A percentile compares a stretch with the other conserved stretches of the same genome.
phyloP scores from a whole-genome alignment of 2,888 invertebrate species.

The Mechanitis messenoides region DNA sequence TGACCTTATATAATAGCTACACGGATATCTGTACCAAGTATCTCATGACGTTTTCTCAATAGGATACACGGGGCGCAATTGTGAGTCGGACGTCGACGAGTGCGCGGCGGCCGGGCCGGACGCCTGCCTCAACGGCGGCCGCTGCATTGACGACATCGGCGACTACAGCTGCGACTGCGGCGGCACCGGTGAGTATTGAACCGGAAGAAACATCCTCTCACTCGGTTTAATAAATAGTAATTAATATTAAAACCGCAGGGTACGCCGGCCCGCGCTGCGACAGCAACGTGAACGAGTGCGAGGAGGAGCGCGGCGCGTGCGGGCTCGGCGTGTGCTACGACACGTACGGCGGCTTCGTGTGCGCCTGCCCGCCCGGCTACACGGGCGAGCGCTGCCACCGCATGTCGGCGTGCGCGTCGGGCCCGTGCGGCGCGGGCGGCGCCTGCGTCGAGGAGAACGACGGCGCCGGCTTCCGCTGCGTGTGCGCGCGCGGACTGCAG shows the following conservation, averaged over 20 bases:
- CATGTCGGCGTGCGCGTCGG: constrained; percentile 80
- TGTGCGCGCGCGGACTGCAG: constrained; percentile 79
- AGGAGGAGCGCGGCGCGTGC: constrained; percentile 73
- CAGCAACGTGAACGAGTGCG: constrained; percentile 87
- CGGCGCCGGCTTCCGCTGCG: constrained; percentile 77
- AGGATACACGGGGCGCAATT: constrained; percentile 82
- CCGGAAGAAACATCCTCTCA: too few relatives aligned
- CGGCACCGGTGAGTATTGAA: constrained; percentile 73
- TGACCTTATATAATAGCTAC: too few relatives aligned
- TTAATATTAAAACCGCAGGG: constrained; percentile 52
- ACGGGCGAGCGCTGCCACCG: constrained; percentile 86
- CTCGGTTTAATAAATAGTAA: too few relatives aligned
- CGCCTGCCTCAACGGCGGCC: constrained; percentile 84
- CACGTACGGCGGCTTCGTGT: constrained; percentile 86
- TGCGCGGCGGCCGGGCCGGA: constrained; percentile 76
- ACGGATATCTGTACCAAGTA: too few relatives aligned
- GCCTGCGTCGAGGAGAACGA: constrained; percentile 79
- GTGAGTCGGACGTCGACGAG: constrained; percentile 86
- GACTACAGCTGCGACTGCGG: constrained; percentile 87
- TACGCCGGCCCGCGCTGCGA: constrained; percentile 85
- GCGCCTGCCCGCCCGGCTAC: constrained; percentile 87
- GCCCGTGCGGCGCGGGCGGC: constrained; percentile 86
- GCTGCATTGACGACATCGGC: constrained; percentile 83
- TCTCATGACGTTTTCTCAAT: constrained; percentile 23
- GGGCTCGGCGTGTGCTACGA: constrained; percentile 88